phyloP scores from a whole-genome alignment of 1,140 invertebrate genomes.

The Macrotrachela quadricornifera region DNA sequence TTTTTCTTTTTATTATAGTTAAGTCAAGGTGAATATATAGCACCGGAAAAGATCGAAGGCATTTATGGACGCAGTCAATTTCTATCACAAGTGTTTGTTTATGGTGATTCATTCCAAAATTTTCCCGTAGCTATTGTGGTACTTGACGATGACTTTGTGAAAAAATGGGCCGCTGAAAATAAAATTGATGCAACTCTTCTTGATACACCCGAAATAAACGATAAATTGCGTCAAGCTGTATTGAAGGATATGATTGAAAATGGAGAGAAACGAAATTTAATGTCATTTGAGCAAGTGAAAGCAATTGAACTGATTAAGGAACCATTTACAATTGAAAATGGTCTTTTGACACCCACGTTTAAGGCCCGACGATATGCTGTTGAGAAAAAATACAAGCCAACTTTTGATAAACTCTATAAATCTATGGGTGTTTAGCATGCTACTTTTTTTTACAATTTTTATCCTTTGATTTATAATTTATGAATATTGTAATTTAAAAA shows the following conservation, averaged over 20 bases:
- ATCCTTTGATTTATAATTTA: no score
- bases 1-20: no score
- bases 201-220: slow-evolving; percentile 56
- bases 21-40: slow-evolving; percentile 90
- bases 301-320: slow-evolving; percentile 78
- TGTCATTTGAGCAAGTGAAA: slow-evolving; percentile 93
- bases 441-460: no score
- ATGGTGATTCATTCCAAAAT: slow-evolving; percentile 76
- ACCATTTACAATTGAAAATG: slow-evolving; percentile 85
- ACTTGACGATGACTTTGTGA: slow-evolving; percentile 73
- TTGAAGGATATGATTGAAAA: slow-evolving; percentile 62
- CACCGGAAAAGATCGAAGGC: slow-evolving; percentile 95
- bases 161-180: slow-evolving; percentile 78
- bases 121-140: slow-evolving; percentile 79
- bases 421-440: no score
- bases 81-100: slow-evolving; percentile 82
- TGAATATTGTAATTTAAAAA: no score
- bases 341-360: slow-evolving; percentile 78
- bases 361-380: no score
- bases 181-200: no score
- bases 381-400: no score
- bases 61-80: slow-evolving; percentile 75
- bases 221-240: slow-evolving; percentile 69
- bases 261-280: slow-evolving; percentile 67
- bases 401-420: no score